phyloP scores from a whole-genome alignment of 2,888 invertebrate species.

The Melinaea menophilus region DNA sequence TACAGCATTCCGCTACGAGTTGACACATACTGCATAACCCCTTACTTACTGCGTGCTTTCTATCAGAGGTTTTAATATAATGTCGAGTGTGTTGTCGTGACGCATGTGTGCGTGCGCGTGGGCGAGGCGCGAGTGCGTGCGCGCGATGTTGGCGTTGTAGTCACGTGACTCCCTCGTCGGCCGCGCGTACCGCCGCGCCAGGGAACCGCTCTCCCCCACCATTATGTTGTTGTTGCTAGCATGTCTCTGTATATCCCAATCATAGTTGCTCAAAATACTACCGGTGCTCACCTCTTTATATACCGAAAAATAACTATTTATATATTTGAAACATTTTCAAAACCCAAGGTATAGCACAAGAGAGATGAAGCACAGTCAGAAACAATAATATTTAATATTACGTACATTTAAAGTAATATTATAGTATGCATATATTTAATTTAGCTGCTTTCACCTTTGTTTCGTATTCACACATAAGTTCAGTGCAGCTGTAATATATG shows the following conservation, averaged over 20 bases:
- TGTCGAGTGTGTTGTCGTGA: constrained; percentile 77
- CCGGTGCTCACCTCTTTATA: constrained; percentile 54
- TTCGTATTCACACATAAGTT: no score
- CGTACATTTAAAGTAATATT: background rate
- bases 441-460: constrained; percentile 12
- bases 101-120: constrained; percentile 50
- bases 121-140: constrained; percentile 63
- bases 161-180: constrained; percentile 58
- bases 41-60: constrained; percentile 79
- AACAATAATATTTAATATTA: constrained; percentile 47
- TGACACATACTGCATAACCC: constrained; percentile 54
- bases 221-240: constrained; percentile 79
- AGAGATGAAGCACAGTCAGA: constrained; percentile 13
- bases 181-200: constrained; percentile 70
- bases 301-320: constrained; percentile 33
- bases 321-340: constrained; percentile 17
- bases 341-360: constrained; percentile 11
- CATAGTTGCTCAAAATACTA: constrained; percentile 66
- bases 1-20: constrained; percentile 64
- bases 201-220: constrained; percentile 72
- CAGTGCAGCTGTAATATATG: no score
- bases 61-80: constrained; percentile 77
- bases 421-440: no score
- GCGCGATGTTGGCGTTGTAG: constrained; percentile 68
- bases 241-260: constrained; percentile 77